Evolutionary conservation across 64 coral and sea anemone genomes (phyloP), one percentile per base, ranked within the genome.

Genomic region (Stichodactyla mertensii): DNA sequence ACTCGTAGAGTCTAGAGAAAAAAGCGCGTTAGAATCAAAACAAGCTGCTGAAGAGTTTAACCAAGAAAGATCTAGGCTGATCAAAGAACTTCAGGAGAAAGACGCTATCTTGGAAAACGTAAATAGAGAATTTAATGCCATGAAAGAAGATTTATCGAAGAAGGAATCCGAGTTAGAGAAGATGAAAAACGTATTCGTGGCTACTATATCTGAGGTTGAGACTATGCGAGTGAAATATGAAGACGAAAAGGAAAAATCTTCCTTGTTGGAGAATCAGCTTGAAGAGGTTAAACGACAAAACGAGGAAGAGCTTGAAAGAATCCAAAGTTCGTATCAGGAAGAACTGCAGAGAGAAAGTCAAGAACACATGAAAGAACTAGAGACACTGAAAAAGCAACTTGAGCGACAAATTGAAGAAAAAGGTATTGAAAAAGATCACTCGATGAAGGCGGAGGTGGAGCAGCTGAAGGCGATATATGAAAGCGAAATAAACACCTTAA

Each of bases 391-490:
- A 57, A 16, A 31, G 52, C 82, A 87, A 62, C 51, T 93, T 16
- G 86, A 51, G 61, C 79, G 86, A 45, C 90, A 96, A 22, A 45
- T 96, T n/a, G 91, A 96, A 77, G 88, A 92, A 82, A 82, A 71
- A 70, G 91, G 88, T 6, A 85, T 88, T 7, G 94, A 96, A 87
- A 88, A 78, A 20, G 94, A 95, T 87, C 78, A 84, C 10, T 16
- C 81, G 14, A 88, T 89, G 86, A 92, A 95, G 52, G 55, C 88
- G 16, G 89, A 93, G 82, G 66, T 96, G 31, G 82, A 93, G 16
- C 91, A 93, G 54, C 57, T 96, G 12, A 89, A 86, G 77, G 79
- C 86, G 20, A 79, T 96, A 51, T 90, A 96, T 55, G 94, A 96
- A 59, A 93, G 88, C 13, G 94, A 96, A 83, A 31, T 92, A 14